Evolutionary conservation across 2,113 vertebrate species (phyloP).

Genomic region (Strix aluco): DNA sequence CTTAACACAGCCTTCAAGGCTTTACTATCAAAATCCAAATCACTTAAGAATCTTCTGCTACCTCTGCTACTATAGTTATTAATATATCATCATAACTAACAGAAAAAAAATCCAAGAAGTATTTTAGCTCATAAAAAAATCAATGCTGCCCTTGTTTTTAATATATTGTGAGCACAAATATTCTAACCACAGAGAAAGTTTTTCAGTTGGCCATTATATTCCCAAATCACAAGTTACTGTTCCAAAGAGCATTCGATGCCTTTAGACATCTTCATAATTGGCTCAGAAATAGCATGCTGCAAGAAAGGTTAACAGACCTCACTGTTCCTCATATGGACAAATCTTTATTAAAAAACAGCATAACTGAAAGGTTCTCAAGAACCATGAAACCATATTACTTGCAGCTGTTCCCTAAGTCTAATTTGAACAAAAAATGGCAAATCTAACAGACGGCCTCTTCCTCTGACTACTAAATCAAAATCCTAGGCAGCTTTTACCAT

Average conservation of each 20-base stretch:
- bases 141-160: slow-evolving; percentile 44
- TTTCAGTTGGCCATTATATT: slow-evolving; percentile 42
- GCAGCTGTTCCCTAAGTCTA: slow-evolving; percentile 5
- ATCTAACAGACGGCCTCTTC: background rate
- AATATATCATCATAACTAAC: slow-evolving; percentile 14
- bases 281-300: slow-evolving; percentile 57
- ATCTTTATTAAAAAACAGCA: slow-evolving; percentile 46
- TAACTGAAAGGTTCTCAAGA: slow-evolving; percentile 46
- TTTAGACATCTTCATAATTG: slow-evolving; percentile 69
- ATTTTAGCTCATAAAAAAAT: slow-evolving; percentile 16
- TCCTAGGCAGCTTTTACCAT: background rate
- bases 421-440: background rate
- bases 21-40: slow-evolving; percentile 30
- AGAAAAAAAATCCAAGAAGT: background rate
- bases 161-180: slow-evolving; percentile 44
- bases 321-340: slow-evolving; percentile 51
- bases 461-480: background rate
- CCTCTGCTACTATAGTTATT: slow-evolving; percentile 22
- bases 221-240: slow-evolving; percentile 57
- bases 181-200: slow-evolving; percentile 36
- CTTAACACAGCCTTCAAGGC: slow-evolving; percentile 17
- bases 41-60: slow-evolving; percentile 29
- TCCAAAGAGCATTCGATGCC: slow-evolving; percentile 57
- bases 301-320: slow-evolving; percentile 66
- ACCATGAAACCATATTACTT: slow-evolving; percentile 28